Evolutionary conservation across 1,140 invertebrate species (phyloP), one percentile per base, ranked within the genome.

Genomic region (Trigoniulus corallinus): DNA sequence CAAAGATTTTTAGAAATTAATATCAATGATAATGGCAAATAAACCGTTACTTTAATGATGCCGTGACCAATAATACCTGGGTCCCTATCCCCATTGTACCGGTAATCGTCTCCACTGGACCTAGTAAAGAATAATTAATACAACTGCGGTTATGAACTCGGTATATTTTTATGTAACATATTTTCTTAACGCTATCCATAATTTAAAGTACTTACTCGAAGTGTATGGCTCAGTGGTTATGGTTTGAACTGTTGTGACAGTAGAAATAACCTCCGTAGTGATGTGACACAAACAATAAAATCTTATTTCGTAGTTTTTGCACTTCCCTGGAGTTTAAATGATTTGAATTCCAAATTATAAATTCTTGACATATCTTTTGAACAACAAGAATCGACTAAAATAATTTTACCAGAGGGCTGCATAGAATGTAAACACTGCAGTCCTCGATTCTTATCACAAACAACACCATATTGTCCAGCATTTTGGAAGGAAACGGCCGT

Each of bases 251-350:
- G 46, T 47, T 4, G 46, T 44, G 42, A 18, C 21, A 34, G 29
- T 34, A 7, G 29, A 34, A 34, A 7, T 34, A 34, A 34, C 29
- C 29, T 7, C 15, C 7, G 29, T 34, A 7, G 29, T 15, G 7
- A 15, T 7, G 7, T 34, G 18, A 57, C 70, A 72, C 12, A 68
- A 63, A 57, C 69, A 70, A 53, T 60, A 61, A 51, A 69, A 61
- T 29, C 66, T 54, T 2, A 70, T 58, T 56, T 69, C 68, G 57
- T 67, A 69, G 53, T 71, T 64, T 46, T 52, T 57, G 54, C 68
- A 70, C 39, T 54, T 55, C 10, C 59, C 52, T 50, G 22, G 21
- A 39, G 18, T 39, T 18, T 21, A 44, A 44, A 21, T 10, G 21
- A 7, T 10, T 44, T 44, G 7, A 10, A 44, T 44, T 21, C 4